A percentile compares a stretch with the other conserved stretches of the same genome.
Evolutionary conservation across 2,113 vertebrate species (phyloP).

Genomic region (Hemibagrus wyckioides): DNA sequence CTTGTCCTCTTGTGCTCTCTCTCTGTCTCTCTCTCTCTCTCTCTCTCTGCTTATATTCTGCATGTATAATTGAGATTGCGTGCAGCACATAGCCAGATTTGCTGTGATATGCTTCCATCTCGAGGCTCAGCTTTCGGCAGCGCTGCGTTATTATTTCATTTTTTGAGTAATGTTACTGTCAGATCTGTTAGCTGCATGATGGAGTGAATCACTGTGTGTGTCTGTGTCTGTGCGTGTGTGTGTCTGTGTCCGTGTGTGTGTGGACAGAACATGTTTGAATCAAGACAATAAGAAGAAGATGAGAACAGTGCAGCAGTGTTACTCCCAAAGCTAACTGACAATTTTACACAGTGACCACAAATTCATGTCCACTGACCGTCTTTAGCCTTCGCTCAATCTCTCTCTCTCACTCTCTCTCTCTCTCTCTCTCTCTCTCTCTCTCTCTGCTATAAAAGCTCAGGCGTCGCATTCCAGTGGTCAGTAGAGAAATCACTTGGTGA

Average conservation of each 20-base stretch:
- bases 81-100: constrained; percentile 29
- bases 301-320: not conserved
- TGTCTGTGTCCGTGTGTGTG: not conserved
- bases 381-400: not conserved
- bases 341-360: not conserved
- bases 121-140: constrained; percentile 32
- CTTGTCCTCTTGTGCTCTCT: no score
- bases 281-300: not conserved
- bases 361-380: not conserved
- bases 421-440: constrained; percentile 9
- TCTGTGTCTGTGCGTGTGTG: not conserved
- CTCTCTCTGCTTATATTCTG: constrained; percentile 14
- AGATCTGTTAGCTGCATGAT: not conserved
- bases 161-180: constrained; percentile 39
- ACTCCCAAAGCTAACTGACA: not conserved
- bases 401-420: not conserved
- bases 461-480: constrained; percentile 46
- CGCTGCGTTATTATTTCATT: constrained; percentile 45
- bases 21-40: not conserved
- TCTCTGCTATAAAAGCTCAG: constrained; percentile 27
- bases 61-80: constrained; percentile 49
- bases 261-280: not conserved
- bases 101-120: constrained; percentile 26
- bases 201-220: not conserved
- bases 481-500: constrained; percentile 36